These are phyloP conservation scores for Lophius americanus DNA, from an alignment of 2,797 vertebrate species.

Conservation along the genomic window DNA sequence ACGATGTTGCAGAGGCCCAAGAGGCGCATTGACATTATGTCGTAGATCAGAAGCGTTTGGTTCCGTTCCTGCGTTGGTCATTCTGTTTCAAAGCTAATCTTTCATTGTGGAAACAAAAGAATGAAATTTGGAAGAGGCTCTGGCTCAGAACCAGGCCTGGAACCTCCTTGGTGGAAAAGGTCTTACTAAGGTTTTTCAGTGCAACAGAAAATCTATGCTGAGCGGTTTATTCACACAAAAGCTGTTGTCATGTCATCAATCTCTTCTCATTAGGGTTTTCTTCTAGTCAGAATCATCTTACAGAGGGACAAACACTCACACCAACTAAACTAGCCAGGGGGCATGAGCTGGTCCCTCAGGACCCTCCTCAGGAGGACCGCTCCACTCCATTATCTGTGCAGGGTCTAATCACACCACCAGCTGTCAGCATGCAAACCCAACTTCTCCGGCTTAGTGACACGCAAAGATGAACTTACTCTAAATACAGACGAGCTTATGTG, in stretches of 20 bases:
- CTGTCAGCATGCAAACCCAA: constrained; percentile 73
- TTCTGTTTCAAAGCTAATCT: too few species aligned
- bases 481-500: constrained; percentile 14
- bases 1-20: too few species aligned
- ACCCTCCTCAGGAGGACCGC: constrained; percentile 36
- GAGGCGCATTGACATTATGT: not conserved
- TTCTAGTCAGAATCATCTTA: constrained; percentile 15
- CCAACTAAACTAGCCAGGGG: constrained; percentile 30
- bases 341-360: constrained; percentile 62
- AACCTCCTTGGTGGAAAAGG: too few species aligned
- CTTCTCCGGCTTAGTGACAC: constrained; percentile 10
- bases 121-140: too few species aligned
- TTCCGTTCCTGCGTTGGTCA: too few species aligned
- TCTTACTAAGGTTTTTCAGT: too few species aligned
- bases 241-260: constrained; percentile 19
- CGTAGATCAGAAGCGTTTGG: not conserved
- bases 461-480: not conserved
- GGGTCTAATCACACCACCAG: constrained; percentile 80
- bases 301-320: constrained; percentile 5
- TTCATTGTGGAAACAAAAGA: too few species aligned
- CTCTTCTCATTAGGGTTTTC: constrained; percentile 18
- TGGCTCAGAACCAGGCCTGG: too few species aligned
- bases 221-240: not conserved
- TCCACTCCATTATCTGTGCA: constrained; percentile 72
- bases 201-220: too few species aligned